Evolutionary conservation across 2,888 invertebrate species (phyloP).

Genomic region (Pachydiplax longipennis): DNA sequence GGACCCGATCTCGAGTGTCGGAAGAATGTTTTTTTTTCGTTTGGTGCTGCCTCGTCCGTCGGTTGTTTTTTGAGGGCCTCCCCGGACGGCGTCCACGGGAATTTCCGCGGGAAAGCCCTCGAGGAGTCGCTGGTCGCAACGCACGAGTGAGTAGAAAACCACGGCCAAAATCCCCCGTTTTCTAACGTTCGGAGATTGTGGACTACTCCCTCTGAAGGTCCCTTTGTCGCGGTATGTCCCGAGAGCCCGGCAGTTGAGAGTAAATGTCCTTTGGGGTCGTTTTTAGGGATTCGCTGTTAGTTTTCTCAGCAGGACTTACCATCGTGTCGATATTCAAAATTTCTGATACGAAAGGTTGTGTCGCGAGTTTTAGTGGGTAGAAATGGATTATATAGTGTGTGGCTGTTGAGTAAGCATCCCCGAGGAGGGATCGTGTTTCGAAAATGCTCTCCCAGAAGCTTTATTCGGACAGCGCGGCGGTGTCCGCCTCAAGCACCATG

Average conservation of each 20-base stretch:
- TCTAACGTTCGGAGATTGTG: background rate
- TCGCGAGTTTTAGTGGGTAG: background rate
- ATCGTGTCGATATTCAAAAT: too few species aligned
- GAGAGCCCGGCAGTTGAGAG: too few species aligned
- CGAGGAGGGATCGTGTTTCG: conserved; percentile 9
- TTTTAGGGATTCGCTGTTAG: too few species aligned
- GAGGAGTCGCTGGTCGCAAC: background rate
- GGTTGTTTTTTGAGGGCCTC: background rate
- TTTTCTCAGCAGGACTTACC: too few species aligned
- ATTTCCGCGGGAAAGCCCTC: background rate
- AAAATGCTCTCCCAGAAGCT: conserved; percentile 73
- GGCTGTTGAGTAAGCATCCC: background rate
- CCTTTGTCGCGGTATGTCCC: background rate
- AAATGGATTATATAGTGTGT: background rate
- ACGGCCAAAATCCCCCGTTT: background rate
- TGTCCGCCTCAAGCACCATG: conserved; percentile 70
- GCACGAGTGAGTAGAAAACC: background rate
- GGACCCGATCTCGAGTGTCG: background rate
- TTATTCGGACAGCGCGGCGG: conserved; percentile 69
- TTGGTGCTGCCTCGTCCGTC: background rate
- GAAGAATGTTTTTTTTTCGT: background rate
- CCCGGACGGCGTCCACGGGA: background rate
- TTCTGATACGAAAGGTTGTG: background rate
- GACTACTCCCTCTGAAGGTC: background rate
- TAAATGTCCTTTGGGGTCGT: too few species aligned